Percentiles rank a stretch among this genome's conserved stretches.
These are phyloP conservation scores for Talpa occidentalis DNA, from an alignment of 2,113 vertebrate genomes.

Conservation along the genomic window DNA sequence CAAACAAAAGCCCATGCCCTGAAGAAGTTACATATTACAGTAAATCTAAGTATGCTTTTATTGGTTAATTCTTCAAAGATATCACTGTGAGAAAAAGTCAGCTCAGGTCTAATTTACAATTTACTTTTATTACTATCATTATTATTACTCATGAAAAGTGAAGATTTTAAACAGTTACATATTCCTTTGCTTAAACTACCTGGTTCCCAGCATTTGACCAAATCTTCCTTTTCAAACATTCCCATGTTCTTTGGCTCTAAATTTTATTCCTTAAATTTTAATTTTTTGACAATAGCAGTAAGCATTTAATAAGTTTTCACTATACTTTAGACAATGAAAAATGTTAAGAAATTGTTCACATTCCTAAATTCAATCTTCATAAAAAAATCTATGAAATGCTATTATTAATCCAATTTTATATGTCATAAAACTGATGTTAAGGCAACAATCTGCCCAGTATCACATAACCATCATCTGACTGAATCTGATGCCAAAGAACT, in stretches of 20 bases:
- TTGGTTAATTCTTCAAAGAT: constrained; percentile 33
- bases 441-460: constrained; percentile 5
- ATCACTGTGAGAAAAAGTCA: background rate
- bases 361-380: background rate
- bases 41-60: constrained; percentile 33
- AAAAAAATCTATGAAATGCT: constrained; percentile 16
- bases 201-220: background rate
- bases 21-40: background rate
- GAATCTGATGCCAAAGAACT: background rate
- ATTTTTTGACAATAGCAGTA: background rate
- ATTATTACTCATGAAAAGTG: background rate
- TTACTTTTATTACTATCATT: constrained; percentile 4
- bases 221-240: constrained; percentile 33
- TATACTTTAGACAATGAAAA: background rate
- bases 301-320: constrained; percentile 29
- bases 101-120: constrained; percentile 26
- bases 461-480: background rate
- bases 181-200: background rate
- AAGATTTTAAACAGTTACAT: background rate
- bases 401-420: constrained; percentile 15
- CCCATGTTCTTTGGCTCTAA: background rate
- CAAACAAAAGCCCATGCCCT: background rate
- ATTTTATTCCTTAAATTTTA: constrained; percentile 13
- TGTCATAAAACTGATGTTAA: constrained; percentile 8
- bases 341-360: constrained; percentile 48